phyloP scores from a whole-genome alignment of 2,113 vertebrate species.

The Hyaena hyaena region DNA sequence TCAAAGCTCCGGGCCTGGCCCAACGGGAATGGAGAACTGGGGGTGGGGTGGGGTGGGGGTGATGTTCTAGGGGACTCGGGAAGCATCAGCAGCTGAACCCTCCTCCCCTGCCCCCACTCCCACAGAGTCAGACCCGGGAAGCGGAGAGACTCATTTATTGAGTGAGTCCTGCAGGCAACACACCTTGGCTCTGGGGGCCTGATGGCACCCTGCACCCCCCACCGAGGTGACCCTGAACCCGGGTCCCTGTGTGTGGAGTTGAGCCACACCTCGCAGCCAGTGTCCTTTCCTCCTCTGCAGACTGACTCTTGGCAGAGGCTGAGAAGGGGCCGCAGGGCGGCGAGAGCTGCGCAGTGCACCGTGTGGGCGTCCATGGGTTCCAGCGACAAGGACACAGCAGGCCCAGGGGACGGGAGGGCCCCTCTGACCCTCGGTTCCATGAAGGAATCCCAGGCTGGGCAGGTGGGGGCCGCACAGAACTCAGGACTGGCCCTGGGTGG shows the following conservation, averaged over 20 bases:
- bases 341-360: fast-evolving
- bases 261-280: neutral
- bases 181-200: neutral
- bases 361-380: fast-evolving
- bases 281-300: neutral
- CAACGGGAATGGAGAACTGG: fast-evolving
- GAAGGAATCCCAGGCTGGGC: neutral
- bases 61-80: neutral
- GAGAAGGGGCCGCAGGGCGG: neutral
- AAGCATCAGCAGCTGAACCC: neutral
- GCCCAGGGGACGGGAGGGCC: fast-evolving
- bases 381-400: neutral
- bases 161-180: neutral
- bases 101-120: neutral
- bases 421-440: neutral
- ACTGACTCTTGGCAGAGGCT: neutral
- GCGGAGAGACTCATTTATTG: conserved; percentile 44
- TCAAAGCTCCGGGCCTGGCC: neutral
- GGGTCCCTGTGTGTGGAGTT: conserved; percentile 46
- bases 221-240: neutral
- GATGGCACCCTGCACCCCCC: fast-evolving
- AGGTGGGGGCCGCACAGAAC: fast-evolving
- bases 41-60: neutral
- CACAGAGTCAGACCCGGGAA: neutral
- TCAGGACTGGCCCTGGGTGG: neutral